Percentiles rank a stretch among this genome's conserved stretches.
phyloP scores from a whole-genome alignment of 2,888 invertebrate genomes.

The Campaea margaritaria region DNA sequence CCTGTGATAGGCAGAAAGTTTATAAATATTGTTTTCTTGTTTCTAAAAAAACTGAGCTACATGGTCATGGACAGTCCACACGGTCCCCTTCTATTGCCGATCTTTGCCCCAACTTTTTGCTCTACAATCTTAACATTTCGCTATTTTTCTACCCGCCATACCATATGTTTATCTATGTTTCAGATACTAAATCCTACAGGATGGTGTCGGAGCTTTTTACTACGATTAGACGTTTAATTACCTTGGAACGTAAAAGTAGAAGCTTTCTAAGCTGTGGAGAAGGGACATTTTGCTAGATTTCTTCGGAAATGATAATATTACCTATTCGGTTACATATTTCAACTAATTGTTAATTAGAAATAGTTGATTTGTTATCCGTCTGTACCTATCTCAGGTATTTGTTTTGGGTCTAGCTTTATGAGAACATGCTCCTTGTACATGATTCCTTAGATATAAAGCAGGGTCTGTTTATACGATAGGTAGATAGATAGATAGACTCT shows the following conservation, averaged over 20 bases:
- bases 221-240: conserved; percentile 41
- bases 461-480: too few species aligned
- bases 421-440: too few species aligned
- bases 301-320: not conserved
- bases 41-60: too few species aligned
- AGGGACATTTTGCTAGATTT: not conserved
- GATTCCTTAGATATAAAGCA: too few species aligned
- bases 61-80: not conserved
- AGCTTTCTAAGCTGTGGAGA: not conserved
- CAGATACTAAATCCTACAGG: conserved; percentile 36
- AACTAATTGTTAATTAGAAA: too few species aligned
- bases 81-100: conserved; percentile 4
- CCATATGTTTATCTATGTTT: conserved; percentile 8
- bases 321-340: too few species aligned
- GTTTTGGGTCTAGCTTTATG: too few species aligned
- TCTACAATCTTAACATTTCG: conserved; percentile 1
- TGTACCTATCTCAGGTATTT: too few species aligned
- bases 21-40: too few species aligned
- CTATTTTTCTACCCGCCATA: conserved; percentile 7
- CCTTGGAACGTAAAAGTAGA: not conserved
- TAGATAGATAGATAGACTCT: too few species aligned
- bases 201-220: conserved; percentile 43
- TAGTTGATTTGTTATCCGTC: too few species aligned
- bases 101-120: conserved; percentile 24
- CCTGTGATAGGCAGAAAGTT: too few species aligned